Evolutionary conservation across 1,140 invertebrate genomes (phyloP), one percentile per base, ranked within the genome.

Genomic region (Drosophila mojavensis): DNA sequence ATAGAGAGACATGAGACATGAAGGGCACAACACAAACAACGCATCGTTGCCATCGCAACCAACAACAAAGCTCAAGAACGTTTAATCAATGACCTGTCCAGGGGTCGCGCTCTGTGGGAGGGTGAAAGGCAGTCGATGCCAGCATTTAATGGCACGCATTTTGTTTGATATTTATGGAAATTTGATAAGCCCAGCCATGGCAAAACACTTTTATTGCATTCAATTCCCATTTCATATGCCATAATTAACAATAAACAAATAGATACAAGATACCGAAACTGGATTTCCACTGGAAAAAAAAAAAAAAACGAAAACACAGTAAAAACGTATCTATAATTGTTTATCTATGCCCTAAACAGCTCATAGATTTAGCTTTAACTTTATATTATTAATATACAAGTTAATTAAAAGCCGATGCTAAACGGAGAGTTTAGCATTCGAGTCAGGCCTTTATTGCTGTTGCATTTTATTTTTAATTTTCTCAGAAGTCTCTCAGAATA

Each of bases 141-240:
- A 28, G 28, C 71, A 58, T 84, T 72, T 50, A 70, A 43, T 30
- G 41, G 26, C 70, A 63, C 17, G 30, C 62, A 73, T 70, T 69
- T 64, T 24, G 58, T 72, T 75, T 47, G 75, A 61, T 85, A 79
- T 86, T 86, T 82, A 88, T 86, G 79, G 65, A 86, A 78, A 81
- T 81, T 60, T 85, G 81, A 84, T 84, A 84, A 85, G 81, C 56
- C 10, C 54, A 84, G 28, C 24, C 47, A 45, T 58, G 15, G 26
- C 56, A 68, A 71, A 68, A 17, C 33, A 55, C 17, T 62, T 85
- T 86, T 75, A 84, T 68, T 56, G 24, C 60, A 53, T 64, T 63
- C 47, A 26, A 76, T 79, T 79, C 69, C 48, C 62, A 85, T 85
- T 53, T 43, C 65, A 54, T 20, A 17, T 11, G 15, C 30, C 30